These are phyloP conservation scores for Drosophila nr. medialis DNA, from an alignment of 2,888 invertebrate genomes.

Conservation along the genomic window DNA sequence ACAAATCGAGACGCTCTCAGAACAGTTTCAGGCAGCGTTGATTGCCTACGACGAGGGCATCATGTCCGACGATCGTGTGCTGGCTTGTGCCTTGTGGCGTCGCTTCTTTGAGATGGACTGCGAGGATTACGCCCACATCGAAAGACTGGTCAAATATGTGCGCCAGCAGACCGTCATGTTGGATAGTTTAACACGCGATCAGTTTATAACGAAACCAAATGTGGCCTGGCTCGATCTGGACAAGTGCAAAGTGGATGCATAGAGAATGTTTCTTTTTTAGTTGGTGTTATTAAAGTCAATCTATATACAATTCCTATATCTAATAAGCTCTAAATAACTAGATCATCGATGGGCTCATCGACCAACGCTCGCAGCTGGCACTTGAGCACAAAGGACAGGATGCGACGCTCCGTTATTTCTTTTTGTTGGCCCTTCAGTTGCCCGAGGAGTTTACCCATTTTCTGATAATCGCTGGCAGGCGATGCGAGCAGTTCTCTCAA, in stretches of 20 bases:
- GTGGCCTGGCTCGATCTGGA: conserved; percentile 86
- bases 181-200: conserved; percentile 86
- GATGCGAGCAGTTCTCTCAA: conserved; percentile 8
- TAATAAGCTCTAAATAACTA: conserved; percentile 56
- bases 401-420: conserved; percentile 66
- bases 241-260: conserved; percentile 63
- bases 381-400: conserved; percentile 75
- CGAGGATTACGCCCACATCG: conserved; percentile 88
- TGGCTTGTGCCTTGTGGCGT: conserved; percentile 95
- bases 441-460: conserved; percentile 61
- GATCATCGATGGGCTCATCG: conserved; percentile 67
- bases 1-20: conserved; percentile 88
- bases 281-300: conserved; percentile 53
- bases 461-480: conserved; percentile 42
- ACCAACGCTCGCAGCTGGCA: conserved; percentile 74
- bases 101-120: conserved; percentile 90
- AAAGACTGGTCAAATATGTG: conserved; percentile 90
- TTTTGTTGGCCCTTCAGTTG: conserved; percentile 57
- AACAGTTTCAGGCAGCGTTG: conserved; percentile 93
- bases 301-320: conserved; percentile 39
- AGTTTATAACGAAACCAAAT: conserved; percentile 86
- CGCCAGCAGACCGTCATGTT: conserved; percentile 89
- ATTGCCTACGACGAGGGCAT: conserved; percentile 95
- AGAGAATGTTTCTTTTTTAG: conserved; percentile 39
- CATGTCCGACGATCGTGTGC: conserved; percentile 89